Percentiles rank a stretch among this genome's conserved stretches.
Evolutionary conservation across 2,888 invertebrate species (phyloP).

Genomic region (Sabellastarte sp.): DNA sequence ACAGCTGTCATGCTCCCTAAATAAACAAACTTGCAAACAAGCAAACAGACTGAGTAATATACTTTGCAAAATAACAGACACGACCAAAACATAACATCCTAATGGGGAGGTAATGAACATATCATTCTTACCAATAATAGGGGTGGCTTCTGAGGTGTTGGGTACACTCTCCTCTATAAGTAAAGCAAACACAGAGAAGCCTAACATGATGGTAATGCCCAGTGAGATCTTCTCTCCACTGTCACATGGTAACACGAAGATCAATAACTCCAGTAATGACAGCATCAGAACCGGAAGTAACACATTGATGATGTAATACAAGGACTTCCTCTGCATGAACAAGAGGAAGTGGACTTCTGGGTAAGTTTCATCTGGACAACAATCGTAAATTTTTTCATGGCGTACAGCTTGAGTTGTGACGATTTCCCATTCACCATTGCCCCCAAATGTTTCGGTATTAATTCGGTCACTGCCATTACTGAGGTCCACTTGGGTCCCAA

Average conservation of each 20-base stretch:
- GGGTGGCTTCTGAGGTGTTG: background rate
- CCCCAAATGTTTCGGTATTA: background rate
- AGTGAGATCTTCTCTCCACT: background rate
- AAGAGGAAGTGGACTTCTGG: background rate
- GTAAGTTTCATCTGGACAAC: background rate
- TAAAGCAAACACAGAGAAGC: background rate
- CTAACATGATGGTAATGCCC: background rate
- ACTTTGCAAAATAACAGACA: background rate
- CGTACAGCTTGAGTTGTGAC: background rate
- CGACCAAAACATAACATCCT: no score
- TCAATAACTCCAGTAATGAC: background rate
- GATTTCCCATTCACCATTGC: background rate
- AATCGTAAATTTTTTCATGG: background rate
- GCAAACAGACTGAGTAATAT: no score
- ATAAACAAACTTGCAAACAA: no score
- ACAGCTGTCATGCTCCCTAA: no score
- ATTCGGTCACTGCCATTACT: background rate
- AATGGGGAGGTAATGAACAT: no score
- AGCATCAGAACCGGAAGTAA: background rate
- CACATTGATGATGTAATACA: background rate
- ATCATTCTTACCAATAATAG: background rate
- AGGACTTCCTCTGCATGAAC: background rate
- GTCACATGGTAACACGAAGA: background rate
- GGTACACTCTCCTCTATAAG: background rate
- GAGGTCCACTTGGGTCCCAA: background rate